Evolutionary conservation across 2,797 vertebrate species (phyloP), one percentile per base, ranked within the genome.

Genomic region (Darevskia mixta): DNA sequence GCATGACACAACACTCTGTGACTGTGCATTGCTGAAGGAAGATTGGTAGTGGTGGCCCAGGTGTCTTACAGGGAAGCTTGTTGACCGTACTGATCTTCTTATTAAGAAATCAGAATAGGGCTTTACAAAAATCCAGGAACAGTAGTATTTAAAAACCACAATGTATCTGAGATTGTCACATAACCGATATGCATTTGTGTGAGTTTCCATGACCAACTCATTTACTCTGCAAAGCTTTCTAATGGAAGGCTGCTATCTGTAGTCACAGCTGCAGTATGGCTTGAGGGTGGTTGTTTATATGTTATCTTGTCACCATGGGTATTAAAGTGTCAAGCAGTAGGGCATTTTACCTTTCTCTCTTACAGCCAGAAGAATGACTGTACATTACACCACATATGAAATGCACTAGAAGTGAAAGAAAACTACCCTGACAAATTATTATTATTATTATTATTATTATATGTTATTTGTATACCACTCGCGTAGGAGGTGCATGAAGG

Each of bases 331-430:
- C 86, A 2, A 0, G 6, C 58, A 64, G 38, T 75, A 72, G 11
- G 43, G 69, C 55, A 0, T 3, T 29, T 77, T 8, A 2, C 7
- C 45, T 81, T 86, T 79, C 77, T 85, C 45, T 73, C 45, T 61
- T 27, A 25, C 0, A 25, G 43, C 0, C 0, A 73, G 8, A 15
- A 75, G 15, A 43, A 71, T 0, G 2, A 38, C 1, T 76, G 43
- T 75, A 67, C 38, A 5, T 7, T 66, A 49, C 0, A 10, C 49
- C 82, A 82, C 2, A 32, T 45, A 32, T 67, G 81, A 71, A 27
- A 88, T 87, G 6, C 27, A 18, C 20, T 0, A 0, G 29, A 38
- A 58, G 27, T 55, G 75, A 82, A 86, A 82, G 35, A 85, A 67
- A 69, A 85, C 45, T 73, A 17, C 38, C 77, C 20, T 43, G 66